Evolutionary conservation across 2,888 invertebrate genomes (phyloP).

Genomic region (Napeogenes sylphis): DNA sequence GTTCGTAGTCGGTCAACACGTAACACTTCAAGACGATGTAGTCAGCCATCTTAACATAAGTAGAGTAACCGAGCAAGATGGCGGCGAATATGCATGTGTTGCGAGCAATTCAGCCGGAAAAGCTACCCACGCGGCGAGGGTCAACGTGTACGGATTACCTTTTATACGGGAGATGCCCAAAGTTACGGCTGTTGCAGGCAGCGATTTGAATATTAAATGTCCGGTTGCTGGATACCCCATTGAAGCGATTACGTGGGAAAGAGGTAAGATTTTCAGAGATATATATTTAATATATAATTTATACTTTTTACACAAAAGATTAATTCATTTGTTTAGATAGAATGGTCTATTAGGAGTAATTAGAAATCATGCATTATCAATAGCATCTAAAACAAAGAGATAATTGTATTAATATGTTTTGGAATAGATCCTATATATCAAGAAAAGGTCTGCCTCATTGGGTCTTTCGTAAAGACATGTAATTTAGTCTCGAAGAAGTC

Average conservation of each 20-base stretch:
- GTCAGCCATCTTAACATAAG: constrained; percentile 95
- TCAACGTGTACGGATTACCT: constrained; percentile 92
- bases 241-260: constrained; percentile 92
- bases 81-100: constrained; percentile 91
- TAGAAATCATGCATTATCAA: too few species aligned
- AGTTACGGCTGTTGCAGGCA: constrained; percentile 91
- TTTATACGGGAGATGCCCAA: constrained; percentile 92
- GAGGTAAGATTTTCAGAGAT: constrained; percentile 77
- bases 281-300: not conserved
- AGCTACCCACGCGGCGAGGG: constrained; percentile 88
- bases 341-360: not conserved
- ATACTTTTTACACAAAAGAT: too few species aligned
- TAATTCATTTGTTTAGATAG: too few species aligned
- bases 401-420: too few species aligned
- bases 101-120: constrained; percentile 90
- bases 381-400: too few species aligned
- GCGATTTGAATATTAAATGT: constrained; percentile 89
- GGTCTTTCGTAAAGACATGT: too few species aligned
- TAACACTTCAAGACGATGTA: constrained; percentile 93
- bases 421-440: too few species aligned
- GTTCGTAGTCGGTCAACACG: constrained; percentile 93
- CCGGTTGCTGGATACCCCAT: constrained; percentile 94
- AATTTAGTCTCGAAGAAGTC: not conserved
- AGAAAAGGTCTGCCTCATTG: too few species aligned
- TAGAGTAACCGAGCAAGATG: constrained; percentile 91